These are phyloP conservation scores for Tuta absoluta DNA, from an alignment of 2,888 invertebrate species.

Conservation along the genomic window DNA sequence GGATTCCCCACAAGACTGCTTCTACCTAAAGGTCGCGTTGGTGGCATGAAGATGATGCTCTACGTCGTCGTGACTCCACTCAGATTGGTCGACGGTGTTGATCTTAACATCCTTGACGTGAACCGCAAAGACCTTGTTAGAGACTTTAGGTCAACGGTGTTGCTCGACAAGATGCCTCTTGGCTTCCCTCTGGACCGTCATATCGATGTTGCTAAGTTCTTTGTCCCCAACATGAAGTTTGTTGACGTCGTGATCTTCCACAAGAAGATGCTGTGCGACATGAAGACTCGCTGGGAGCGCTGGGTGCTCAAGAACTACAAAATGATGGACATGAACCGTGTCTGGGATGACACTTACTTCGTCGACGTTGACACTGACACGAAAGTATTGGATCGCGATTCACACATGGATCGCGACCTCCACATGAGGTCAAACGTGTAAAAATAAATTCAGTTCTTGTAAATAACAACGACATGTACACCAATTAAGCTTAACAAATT, in stretches of 20 bases:
- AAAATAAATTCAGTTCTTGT: not conserved
- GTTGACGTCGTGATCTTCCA: constrained; percentile 85
- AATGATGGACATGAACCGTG: constrained; percentile 53
- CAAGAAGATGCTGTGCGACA: constrained; percentile 72
- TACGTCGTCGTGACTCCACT: constrained; percentile 83
- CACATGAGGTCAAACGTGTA: not conserved
- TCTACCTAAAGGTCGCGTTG: constrained; percentile 85
- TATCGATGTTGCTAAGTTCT: constrained; percentile 81
- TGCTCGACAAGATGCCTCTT: constrained; percentile 83
- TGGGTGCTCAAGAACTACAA: constrained; percentile 66
- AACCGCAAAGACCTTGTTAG: constrained; percentile 67
- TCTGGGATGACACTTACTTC: constrained; percentile 51
- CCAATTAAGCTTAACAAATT: not conserved
- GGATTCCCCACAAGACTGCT: constrained; percentile 87
- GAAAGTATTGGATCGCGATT: constrained; percentile 37
- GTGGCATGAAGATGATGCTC: constrained; percentile 84
- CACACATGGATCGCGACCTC: constrained; percentile 26
- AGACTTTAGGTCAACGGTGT: constrained; percentile 64
- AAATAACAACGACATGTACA: not conserved
- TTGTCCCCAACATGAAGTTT: constrained; percentile 85
- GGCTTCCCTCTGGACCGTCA: constrained; percentile 89
- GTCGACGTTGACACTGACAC: constrained; percentile 54
- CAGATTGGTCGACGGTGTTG: constrained; percentile 66
- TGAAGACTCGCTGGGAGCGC: constrained; percentile 69
- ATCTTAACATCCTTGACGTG: constrained; percentile 62